Evolutionary conservation across 2,113 vertebrate genomes (phyloP).

Genomic region (Atherinomorus stipes): DNA sequence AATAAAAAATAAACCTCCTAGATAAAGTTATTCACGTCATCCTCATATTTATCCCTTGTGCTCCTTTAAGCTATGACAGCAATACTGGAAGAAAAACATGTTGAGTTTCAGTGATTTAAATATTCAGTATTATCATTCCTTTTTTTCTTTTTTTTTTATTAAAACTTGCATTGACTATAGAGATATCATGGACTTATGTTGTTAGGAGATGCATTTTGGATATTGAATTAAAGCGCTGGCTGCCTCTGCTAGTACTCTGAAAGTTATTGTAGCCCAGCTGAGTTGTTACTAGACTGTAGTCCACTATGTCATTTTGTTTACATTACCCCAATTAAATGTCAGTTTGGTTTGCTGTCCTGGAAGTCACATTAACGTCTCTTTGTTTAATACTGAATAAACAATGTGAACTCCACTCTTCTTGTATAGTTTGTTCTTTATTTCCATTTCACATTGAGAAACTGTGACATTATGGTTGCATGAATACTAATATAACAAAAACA

Average conservation of each 20-base stretch:
- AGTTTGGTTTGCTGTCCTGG: conserved; percentile 66
- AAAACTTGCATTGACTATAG: conserved; percentile 33
- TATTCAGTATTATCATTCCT: conserved; percentile 51
- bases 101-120: conserved; percentile 40
- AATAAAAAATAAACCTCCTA: conserved; percentile 4
- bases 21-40: not conserved
- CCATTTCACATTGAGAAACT: not conserved
- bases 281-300: conserved; percentile 66
- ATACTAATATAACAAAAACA: not conserved
- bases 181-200: conserved; percentile 44
- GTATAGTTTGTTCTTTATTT: conserved; percentile 9
- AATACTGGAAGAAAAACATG: conserved; percentile 44
- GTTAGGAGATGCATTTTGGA: conserved; percentile 25
- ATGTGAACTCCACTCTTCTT: conserved; percentile 71
- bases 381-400: conserved; percentile 79
- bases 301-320: conserved; percentile 79
- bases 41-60: conserved; percentile 10
- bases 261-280: conserved; percentile 44
- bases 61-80: conserved; percentile 17
- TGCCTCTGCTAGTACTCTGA: conserved; percentile 43
- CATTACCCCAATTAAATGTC: conserved; percentile 66
- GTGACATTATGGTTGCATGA: conserved; percentile 13
- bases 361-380: conserved; percentile 66
- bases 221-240: conserved; percentile 46
- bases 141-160: not conserved